These are phyloP conservation scores for Stenolophus ochropezus DNA, from an alignment of 2,888 invertebrate genomes.

Conservation along the genomic window DNA sequence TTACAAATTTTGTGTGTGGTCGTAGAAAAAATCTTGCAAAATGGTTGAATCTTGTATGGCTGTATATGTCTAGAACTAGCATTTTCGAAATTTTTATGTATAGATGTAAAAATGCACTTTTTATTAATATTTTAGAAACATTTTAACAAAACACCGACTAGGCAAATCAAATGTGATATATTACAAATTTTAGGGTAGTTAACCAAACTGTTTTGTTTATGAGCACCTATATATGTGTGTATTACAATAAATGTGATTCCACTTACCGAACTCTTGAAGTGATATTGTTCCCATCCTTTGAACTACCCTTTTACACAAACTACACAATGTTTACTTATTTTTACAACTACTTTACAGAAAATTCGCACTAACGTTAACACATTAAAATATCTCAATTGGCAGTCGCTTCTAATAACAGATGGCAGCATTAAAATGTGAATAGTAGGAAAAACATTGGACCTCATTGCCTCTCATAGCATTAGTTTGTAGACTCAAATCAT, in stretches of 20 bases:
- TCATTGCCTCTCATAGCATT: too few relatives aligned
- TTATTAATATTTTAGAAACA: constrained; percentile 27
- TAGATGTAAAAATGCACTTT: constrained; percentile 29
- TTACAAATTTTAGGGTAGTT: constrained; percentile 15
- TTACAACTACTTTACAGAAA: too few relatives aligned
- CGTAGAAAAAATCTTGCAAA: too few relatives aligned
- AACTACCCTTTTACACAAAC: too few relatives aligned
- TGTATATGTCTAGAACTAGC: neutral
- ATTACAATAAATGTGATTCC: constrained; percentile 29
- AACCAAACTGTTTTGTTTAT: constrained; percentile 6
- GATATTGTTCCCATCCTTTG: neutral
- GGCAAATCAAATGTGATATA: constrained; percentile 34
- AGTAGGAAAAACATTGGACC: too few relatives aligned
- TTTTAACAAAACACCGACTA: constrained; percentile 27
- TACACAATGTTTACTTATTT: too few relatives aligned
- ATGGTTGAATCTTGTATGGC: neutral
- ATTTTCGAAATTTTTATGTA: constrained; percentile 31
- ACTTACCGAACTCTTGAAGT: neutral
- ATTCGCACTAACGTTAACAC: too few relatives aligned
- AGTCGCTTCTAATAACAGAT: too few relatives aligned
- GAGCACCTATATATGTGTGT: constrained; percentile 20
- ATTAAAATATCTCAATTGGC: too few relatives aligned
- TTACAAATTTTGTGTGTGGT: too few relatives aligned
- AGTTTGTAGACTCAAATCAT: too few relatives aligned
- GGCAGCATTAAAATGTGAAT: too few relatives aligned